Evolutionary conservation across 2,888 invertebrate genomes (phyloP).

Genomic region (Anarsia innoxiella): DNA sequence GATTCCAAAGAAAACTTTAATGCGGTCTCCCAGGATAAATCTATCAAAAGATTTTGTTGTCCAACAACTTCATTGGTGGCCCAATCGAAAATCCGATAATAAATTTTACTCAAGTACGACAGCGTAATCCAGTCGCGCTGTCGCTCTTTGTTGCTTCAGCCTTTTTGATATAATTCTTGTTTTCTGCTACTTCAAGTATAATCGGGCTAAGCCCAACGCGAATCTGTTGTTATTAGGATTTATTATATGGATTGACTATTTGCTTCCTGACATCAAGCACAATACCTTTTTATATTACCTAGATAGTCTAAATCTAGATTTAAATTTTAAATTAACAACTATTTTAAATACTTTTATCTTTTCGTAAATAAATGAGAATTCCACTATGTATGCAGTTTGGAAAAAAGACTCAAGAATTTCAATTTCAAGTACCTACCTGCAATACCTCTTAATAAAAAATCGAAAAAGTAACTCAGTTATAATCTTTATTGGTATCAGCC

Average conservation of each 20-base stretch:
- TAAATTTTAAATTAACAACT: too few species aligned
- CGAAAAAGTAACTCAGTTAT: constrained; percentile 28
- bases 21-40: constrained; percentile 73
- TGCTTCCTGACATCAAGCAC: too few species aligned
- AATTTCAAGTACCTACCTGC: too few species aligned
- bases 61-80: constrained; percentile 76
- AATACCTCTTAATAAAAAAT: too few species aligned
- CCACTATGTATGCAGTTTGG: too few species aligned
- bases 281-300: too few species aligned
- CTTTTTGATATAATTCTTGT: constrained; percentile 67
- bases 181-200: constrained; percentile 67
- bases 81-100: constrained; percentile 75
- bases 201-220: constrained; percentile 54
- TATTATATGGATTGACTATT: too few species aligned
- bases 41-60: constrained; percentile 76
- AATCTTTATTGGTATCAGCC: constrained; percentile 52
- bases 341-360: too few species aligned
- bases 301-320: too few species aligned
- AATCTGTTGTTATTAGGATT: constrained; percentile 30
- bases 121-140: constrained; percentile 72
- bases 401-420: too few species aligned
- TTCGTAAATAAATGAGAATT: too few species aligned
- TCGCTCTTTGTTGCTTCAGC: constrained; percentile 68
- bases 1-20: constrained; percentile 64
- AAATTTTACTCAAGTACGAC: constrained; percentile 74